These are phyloP conservation scores for Trachelus tabidus DNA, from an alignment of 2,888 invertebrate genomes.

Conservation along the genomic window DNA sequence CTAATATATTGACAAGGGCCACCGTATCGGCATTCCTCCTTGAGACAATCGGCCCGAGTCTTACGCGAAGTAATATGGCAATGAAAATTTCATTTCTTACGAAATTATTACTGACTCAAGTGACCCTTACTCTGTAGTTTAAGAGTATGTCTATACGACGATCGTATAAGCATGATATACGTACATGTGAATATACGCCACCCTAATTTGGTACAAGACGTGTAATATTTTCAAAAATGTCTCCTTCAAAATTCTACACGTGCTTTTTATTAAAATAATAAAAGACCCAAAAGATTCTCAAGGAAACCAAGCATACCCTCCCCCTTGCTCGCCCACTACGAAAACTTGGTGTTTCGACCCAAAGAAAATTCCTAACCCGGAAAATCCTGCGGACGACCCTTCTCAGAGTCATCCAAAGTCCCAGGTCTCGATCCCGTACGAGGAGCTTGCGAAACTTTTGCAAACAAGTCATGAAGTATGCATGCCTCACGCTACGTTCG, in stretches of 20 bases:
- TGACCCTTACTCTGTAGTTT: neutral
- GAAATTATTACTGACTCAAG: constrained; percentile 23
- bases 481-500: constrained; percentile 29
- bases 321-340: neutral
- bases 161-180: neutral
- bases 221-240: neutral
- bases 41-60: constrained; percentile 44
- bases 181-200: neutral
- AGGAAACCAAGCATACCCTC: neutral
- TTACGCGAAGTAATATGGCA: constrained; percentile 40
- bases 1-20: neutral
- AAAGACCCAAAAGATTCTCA: neutral
- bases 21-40: constrained; percentile 6
- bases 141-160: neutral
- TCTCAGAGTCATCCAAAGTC: neutral
- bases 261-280: neutral
- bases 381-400: neutral
- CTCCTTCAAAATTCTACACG: neutral
- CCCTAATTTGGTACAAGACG: neutral
- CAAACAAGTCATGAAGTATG: constrained; percentile 42
- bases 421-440: neutral
- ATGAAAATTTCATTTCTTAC: constrained; percentile 37
- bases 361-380: neutral
- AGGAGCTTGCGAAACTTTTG: constrained; percentile 18
- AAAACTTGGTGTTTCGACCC: neutral